These are phyloP conservation scores for Drosophila sturtevanti DNA, from an alignment of 1,140 invertebrate genomes.

Conservation along the genomic window DNA sequence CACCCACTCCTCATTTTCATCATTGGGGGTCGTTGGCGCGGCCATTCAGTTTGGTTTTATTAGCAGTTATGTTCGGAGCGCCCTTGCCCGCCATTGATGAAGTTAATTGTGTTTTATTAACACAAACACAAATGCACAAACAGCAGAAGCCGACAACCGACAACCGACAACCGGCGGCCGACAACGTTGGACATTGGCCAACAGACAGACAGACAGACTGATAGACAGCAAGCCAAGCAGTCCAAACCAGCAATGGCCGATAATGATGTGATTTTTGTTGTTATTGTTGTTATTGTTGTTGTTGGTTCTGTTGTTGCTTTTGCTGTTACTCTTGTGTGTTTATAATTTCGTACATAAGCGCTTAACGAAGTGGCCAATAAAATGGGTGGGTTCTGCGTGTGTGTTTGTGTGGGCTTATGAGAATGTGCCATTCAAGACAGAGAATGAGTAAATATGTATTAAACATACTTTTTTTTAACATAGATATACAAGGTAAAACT, in stretches of 20 bases:
- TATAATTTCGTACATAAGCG: conserved; percentile 66
- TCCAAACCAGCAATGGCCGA: conserved; percentile 53
- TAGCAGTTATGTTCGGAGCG: conserved; percentile 69
- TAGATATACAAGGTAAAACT: too few species aligned
- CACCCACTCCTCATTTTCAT: background rate
- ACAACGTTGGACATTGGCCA: conserved; percentile 8
- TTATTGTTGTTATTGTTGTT: conserved; percentile 9
- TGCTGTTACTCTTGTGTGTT: conserved; percentile 56
- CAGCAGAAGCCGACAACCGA: conserved; percentile 43
- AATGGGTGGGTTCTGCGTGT: conserved; percentile 4
- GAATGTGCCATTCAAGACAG: background rate
- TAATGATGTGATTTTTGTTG: conserved; percentile 52
- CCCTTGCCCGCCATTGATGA: conserved; percentile 73
- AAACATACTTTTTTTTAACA: too few species aligned
- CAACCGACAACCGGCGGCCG: background rate
- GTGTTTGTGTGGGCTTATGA: conserved; percentile 17
- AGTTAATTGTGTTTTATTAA: conserved; percentile 83
- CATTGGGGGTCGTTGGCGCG: conserved; percentile 58
- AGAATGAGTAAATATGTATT: background rate
- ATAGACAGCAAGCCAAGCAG: background rate
- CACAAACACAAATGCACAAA: conserved; percentile 81
- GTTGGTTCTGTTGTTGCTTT: background rate
- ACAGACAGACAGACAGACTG: background rate
- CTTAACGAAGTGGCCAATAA: conserved; percentile 56
- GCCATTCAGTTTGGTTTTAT: conserved; percentile 73